These are phyloP conservation scores for Chlorodrepanis virens DNA, from an alignment of 2,113 vertebrate species.

Conservation along the genomic window DNA sequence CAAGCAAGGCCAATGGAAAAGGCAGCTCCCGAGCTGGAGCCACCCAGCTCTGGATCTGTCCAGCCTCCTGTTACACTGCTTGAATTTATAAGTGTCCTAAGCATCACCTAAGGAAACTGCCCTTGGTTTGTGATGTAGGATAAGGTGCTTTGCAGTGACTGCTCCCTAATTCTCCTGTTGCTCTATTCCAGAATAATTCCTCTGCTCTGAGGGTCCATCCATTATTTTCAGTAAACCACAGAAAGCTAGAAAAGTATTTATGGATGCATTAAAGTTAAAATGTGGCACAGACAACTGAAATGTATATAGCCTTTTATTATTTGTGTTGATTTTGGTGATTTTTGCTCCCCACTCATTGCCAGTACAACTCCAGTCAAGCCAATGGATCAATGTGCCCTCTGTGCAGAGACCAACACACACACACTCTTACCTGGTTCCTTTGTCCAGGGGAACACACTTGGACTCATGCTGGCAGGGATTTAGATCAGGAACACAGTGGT, in stretches of 20 bases:
- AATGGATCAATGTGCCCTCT: not conserved
- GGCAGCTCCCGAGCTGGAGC: accelerated
- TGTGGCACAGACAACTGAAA: not conserved
- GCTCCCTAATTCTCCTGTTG: not conserved
- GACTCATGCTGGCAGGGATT: slow-evolving; percentile 91
- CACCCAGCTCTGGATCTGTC: not conserved
- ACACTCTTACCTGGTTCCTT: slow-evolving; percentile 81
- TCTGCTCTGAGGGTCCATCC: not conserved
- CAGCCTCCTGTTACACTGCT: not conserved
- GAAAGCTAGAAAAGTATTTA: not conserved
- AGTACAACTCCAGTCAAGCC: not conserved
- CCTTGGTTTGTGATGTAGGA: not conserved
- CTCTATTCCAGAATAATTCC: not conserved
- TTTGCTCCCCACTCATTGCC: not conserved
- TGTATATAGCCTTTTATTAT: not conserved
- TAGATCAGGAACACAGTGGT: slow-evolving; percentile 83
- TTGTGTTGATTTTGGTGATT: not conserved
- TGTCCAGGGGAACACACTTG: slow-evolving; percentile 85
- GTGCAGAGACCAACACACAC: not conserved
- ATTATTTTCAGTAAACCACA: not conserved
- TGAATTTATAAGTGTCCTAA: not conserved
- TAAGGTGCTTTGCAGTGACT: not conserved
- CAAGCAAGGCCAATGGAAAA: not conserved
- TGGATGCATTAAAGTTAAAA: not conserved
- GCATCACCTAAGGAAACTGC: not conserved